Evolutionary conservation across 2,797 vertebrate species (phyloP).

Genomic region (Staurois parvus): DNA sequence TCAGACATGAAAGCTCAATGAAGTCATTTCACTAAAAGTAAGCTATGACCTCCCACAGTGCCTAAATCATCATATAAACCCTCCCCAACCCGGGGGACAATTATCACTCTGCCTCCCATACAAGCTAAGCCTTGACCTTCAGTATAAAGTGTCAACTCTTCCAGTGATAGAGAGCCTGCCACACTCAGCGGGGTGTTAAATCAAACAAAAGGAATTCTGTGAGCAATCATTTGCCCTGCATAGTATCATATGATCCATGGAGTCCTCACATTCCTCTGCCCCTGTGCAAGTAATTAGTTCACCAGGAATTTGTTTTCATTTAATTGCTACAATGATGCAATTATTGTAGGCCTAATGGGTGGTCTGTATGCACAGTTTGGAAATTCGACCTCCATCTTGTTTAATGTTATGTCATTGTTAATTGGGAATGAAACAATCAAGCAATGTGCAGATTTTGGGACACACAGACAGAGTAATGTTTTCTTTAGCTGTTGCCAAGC

Average conservation of each 20-base stretch:
- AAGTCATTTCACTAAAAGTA: no score
- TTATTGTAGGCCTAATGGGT: slow-evolving; percentile 47
- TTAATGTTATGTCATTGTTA: slow-evolving; percentile 59
- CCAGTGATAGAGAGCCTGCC: background rate
- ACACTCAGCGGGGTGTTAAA: slow-evolving; percentile 33
- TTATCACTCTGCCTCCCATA: slow-evolving; percentile 13
- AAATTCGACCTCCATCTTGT: slow-evolving; percentile 57
- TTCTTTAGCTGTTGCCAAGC: background rate
- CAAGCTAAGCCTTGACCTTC: slow-evolving; percentile 5
- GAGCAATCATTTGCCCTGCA: slow-evolving; percentile 35
- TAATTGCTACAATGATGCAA: slow-evolving; percentile 52
- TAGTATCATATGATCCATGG: slow-evolving; percentile 30
- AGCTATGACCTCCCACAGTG: background rate
- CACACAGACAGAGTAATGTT: slow-evolving; percentile 12
- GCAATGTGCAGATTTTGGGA: slow-evolving; percentile 6
- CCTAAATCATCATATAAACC: background rate
- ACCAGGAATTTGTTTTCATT: slow-evolving; percentile 52
- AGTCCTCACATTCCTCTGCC: background rate
- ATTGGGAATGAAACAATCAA: slow-evolving; percentile 40
- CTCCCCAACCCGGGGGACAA: slow-evolving; percentile 1
- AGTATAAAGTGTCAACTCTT: slow-evolving; percentile 28
- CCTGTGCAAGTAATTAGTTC: slow-evolving; percentile 48
- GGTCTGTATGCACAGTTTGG: slow-evolving; percentile 48
- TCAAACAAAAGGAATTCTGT: slow-evolving; percentile 52
- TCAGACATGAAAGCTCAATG: no score